Evolutionary conservation across 2,113 vertebrate species (phyloP).

Genomic region (Alaudala cheleensis): DNA sequence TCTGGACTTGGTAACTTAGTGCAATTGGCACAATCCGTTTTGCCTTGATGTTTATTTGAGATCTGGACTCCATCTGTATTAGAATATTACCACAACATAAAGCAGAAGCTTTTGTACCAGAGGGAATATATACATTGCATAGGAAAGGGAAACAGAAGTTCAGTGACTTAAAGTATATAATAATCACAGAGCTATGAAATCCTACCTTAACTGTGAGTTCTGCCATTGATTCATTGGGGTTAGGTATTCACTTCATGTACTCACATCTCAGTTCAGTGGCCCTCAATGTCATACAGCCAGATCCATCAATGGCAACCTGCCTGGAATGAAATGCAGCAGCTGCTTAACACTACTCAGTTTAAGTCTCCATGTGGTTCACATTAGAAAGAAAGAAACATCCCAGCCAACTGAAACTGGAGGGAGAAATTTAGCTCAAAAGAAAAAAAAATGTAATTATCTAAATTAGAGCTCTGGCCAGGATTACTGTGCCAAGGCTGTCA

Average conservation of each 20-base stretch:
- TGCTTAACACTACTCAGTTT: background rate
- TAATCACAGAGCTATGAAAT: background rate
- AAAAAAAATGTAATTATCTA: background rate
- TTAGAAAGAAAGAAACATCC: background rate
- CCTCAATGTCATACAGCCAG: background rate
- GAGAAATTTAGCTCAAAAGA: background rate
- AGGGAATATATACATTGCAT: background rate
- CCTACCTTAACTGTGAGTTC: background rate
- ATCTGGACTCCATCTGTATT: background rate
- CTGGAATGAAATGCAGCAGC: background rate
- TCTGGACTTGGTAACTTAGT: background rate
- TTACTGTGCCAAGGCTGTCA: background rate
- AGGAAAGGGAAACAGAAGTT: background rate
- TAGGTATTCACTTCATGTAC: background rate
- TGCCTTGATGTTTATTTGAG: background rate
- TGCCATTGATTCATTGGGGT: background rate
- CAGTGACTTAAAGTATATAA: background rate
- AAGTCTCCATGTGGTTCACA: background rate
- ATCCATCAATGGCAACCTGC: background rate
- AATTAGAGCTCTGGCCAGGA: background rate
- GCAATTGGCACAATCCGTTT: background rate
- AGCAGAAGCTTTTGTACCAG: background rate
- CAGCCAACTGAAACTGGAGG: background rate
- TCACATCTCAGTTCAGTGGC: background rate
- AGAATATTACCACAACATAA: background rate